phyloP scores from a whole-genome alignment of 64 coral and sea anemone species.

The Dendrophyllia cribrosa region DNA sequence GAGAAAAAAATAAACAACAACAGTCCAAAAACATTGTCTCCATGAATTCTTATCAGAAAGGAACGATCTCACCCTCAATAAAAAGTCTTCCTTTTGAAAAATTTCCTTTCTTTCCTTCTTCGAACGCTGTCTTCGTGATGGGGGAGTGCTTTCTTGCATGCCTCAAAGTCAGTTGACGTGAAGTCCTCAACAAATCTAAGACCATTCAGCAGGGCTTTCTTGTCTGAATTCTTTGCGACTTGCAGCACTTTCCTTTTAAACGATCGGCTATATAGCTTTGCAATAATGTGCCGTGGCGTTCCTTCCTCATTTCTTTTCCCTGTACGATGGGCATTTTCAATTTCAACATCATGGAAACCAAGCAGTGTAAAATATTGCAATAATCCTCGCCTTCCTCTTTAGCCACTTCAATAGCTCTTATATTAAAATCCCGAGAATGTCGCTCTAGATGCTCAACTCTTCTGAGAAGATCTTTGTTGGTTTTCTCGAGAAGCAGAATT shows the following conservation, averaged over 20 bases:
- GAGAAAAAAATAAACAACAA: too few species aligned
- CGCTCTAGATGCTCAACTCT: too few species aligned
- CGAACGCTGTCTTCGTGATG: not conserved
- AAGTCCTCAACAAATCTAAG: not conserved
- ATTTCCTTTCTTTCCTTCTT: not conserved
- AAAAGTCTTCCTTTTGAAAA: not conserved
- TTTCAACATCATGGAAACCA: too few species aligned
- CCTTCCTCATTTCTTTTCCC: not conserved
- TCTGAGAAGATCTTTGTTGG: too few species aligned
- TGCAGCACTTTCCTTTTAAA: not conserved
- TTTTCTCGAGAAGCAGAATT: too few species aligned
- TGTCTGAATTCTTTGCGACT: not conserved
- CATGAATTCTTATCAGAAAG: not conserved
- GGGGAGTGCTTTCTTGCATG: not conserved
- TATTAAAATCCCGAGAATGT: too few species aligned
- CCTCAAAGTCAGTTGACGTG: not conserved
- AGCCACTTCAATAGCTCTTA: too few species aligned
- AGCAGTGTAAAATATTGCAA: too few species aligned
- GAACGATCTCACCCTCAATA: not conserved
- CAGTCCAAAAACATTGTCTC: too few species aligned
- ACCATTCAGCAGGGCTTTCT: not conserved
- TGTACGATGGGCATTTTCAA: too few species aligned
- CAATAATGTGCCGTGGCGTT: not conserved
- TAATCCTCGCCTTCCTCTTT: too few species aligned
- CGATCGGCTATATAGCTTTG: not conserved